These are phyloP conservation scores for Mythimna vitellina DNA, from an alignment of 2,888 invertebrate species.

Conservation along the genomic window DNA sequence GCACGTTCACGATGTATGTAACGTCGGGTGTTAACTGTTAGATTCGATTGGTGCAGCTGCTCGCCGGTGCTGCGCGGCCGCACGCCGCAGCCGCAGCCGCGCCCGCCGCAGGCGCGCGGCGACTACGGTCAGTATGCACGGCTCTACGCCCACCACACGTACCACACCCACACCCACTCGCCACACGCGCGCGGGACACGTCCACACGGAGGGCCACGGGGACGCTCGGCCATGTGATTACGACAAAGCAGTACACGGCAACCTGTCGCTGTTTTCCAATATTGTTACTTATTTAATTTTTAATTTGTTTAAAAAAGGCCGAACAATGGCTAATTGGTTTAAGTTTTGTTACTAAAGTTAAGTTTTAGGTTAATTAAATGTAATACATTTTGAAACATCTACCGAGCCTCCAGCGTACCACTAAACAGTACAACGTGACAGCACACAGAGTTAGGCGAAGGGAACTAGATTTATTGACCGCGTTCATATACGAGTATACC, in stretches of 20 bases:
- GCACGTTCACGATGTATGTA: constrained; percentile 69
- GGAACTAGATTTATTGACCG: constrained; percentile 57
- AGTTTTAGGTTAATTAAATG: neutral
- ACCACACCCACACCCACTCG: constrained; percentile 36
- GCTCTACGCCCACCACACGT: constrained; percentile 23
- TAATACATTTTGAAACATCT: neutral
- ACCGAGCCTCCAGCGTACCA: constrained; percentile 56
- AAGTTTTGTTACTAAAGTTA: neutral
- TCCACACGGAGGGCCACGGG: constrained; percentile 42
- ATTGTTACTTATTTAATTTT: constrained; percentile 8
- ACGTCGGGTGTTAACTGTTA: constrained; percentile 84
- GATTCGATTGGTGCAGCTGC: constrained; percentile 90
- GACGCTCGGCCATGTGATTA: constrained; percentile 52
- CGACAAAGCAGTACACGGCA: neutral
- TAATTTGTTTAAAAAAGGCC: neutral
- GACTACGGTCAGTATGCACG: constrained; percentile 95
- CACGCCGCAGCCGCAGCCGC: constrained; percentile 88
- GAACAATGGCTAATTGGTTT: neutral
- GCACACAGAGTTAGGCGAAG: constrained; percentile 70
- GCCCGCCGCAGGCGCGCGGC: constrained; percentile 93
- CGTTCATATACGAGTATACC: constrained; percentile 18
- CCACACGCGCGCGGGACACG: constrained; percentile 27
- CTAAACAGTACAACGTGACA: constrained; percentile 59
- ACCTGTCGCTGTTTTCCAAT: constrained; percentile 6
- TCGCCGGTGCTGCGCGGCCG: constrained; percentile 94